Evolutionary conservation across 2,113 vertebrate species (phyloP).

Genomic region (Ictidomys tridecemlineatus): DNA sequence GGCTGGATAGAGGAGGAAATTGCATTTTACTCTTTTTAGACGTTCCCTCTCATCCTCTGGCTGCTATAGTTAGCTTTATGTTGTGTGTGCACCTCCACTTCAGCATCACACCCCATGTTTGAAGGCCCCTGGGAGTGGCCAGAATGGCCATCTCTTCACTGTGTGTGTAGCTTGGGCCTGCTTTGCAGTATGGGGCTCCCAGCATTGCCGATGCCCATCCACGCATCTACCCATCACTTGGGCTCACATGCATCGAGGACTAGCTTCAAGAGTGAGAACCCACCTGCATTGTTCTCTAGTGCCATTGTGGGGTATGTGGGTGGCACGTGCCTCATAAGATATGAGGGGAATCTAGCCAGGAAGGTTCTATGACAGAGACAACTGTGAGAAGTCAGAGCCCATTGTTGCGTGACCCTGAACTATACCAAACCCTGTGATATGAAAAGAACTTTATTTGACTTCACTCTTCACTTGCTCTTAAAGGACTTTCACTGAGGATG

Average conservation of each 20-base stretch:
- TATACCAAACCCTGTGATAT: background rate
- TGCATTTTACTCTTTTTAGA: background rate
- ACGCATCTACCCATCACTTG: accelerated
- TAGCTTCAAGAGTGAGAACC: background rate
- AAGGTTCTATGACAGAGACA: background rate
- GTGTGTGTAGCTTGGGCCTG: no score
- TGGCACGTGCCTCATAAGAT: background rate
- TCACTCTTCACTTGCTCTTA: background rate
- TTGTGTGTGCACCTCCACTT: background rate
- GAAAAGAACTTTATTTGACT: background rate
- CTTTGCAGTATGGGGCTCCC: background rate
- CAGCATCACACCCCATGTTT: accelerated
- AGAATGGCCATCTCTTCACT: background rate
- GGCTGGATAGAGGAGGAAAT: slow-evolving; percentile 4
- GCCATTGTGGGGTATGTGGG: background rate
- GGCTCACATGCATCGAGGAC: background rate
- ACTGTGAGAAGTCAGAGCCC: background rate
- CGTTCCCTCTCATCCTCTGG: background rate
- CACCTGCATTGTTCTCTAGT: background rate
- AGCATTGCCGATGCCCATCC: accelerated
- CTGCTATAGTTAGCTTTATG: background rate
- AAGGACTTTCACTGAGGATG: background rate
- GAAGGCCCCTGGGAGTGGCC: background rate
- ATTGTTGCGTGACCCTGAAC: background rate
- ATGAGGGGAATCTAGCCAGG: background rate